These are phyloP conservation scores for Amphibalanus amphitrite DNA, from an alignment of 1,140 invertebrate species.

Conservation along the genomic window DNA sequence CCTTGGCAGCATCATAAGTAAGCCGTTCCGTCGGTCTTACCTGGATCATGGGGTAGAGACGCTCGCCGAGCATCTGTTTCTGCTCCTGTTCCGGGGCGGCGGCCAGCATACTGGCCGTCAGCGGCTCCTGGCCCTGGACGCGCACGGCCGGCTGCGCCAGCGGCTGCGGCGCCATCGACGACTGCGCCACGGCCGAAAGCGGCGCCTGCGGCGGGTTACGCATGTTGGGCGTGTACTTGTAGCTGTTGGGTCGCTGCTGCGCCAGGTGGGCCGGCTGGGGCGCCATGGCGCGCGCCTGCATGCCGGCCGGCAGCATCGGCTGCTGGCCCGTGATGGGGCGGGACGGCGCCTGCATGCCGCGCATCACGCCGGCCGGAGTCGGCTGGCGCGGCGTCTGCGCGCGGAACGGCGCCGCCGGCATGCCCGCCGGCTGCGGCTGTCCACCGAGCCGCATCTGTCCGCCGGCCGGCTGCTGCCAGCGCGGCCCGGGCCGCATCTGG, in stretches of 20 bases:
- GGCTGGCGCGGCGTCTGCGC: slow-evolving; percentile 6
- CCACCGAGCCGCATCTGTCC: slow-evolving; percentile 33
- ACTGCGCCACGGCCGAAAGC: slow-evolving; percentile 18
- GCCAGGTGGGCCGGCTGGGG: not conserved
- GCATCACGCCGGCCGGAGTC: slow-evolving; percentile 9
- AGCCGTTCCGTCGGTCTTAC: not conserved
- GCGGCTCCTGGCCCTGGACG: too few relatives aligned
- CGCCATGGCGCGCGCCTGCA: slow-evolving; percentile 7
- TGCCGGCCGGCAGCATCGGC: slow-evolving; percentile 10
- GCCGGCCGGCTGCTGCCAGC: too few relatives aligned
- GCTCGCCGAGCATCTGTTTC: slow-evolving; percentile 95
- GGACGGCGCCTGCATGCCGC: slow-evolving; percentile 14
- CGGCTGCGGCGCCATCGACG: slow-evolving; percentile 25
- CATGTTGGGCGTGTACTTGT: slow-evolving; percentile 55
- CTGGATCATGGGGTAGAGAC: slow-evolving; percentile 92
- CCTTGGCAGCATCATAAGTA: too few relatives aligned
- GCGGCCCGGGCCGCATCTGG: too few relatives aligned
- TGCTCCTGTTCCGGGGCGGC: slow-evolving; percentile 68
- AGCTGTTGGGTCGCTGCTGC: slow-evolving; percentile 32
- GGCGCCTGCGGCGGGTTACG: slow-evolving; percentile 24
- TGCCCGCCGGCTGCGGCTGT: slow-evolving; percentile 27
- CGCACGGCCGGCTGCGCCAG: too few relatives aligned
- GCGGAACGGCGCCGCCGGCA: slow-evolving; percentile 16
- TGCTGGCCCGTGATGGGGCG: slow-evolving; percentile 18
- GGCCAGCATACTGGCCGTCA: slow-evolving; percentile 88